Evolutionary conservation across 92 coral and sea anemone genomes (phyloP), one percentile per base, ranked within the genome.

Genomic region (Paramuricea clavata): DNA sequence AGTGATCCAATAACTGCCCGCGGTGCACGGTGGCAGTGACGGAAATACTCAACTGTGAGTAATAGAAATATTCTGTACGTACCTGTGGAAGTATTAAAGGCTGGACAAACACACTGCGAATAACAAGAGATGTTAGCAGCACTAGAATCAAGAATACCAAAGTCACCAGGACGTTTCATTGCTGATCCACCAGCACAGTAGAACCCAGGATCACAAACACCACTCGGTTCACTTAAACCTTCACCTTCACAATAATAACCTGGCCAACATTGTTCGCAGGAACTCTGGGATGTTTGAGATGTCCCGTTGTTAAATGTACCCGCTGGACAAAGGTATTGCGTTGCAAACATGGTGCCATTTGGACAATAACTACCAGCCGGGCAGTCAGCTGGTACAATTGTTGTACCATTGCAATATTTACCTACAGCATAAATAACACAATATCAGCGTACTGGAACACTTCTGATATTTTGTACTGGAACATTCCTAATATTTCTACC

Each of bases 41-140:
- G 1, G 19, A 28, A 28, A 34, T 25, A 22, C 33, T 42, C 9
- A 19, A 44, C 57, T 41, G 78, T 31, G 69, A 16, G 22, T n/a
- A 12, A 3, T 12, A 33, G 26, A 36, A 28, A 12, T 12, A 54
- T 65, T 33, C 13, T 26, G 21, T 12, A 22, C 75, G 7, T 44
- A 96, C 99, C 99, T 93, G 99, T 96, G n/a, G 99, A 94, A 78
- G 93, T 93, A 88, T 96, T 96, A 88, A 95, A 89, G 22, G 98
- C 99, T 25, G 99, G 98, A 76, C 99, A 96, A 23, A 96, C 95
- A 90, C 99, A 96, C 73, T 96, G 94, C 80, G 69, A 91, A 74
- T 96, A 96, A 82, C 98, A 96, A 30, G 84, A 79, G 27, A 91
- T 93, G 81, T 94, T 94, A 47, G 93, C 83, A 30, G 99, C 98